phyloP scores from a whole-genome alignment of 2,797 vertebrate genomes.

The Microctenopoma stevenorrisi region DNA sequence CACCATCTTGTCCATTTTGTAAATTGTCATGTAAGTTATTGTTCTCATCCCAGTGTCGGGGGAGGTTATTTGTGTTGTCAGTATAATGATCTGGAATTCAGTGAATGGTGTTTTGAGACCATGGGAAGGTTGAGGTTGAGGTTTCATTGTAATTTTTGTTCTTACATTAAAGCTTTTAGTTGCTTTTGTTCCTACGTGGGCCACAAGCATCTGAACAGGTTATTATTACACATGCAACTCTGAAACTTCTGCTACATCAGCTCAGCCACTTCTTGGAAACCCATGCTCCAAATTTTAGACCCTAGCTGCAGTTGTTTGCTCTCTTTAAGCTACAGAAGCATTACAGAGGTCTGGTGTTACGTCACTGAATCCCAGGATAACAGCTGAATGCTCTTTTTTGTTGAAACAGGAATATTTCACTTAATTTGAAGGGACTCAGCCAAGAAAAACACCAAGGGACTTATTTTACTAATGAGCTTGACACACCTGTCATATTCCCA shows the following conservation, averaged over 20 bases:
- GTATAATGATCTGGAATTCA: constrained; percentile 31
- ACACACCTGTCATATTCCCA: background rate
- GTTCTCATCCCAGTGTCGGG: constrained; percentile 31
- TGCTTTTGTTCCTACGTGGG: background rate
- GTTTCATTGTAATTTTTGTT: constrained; percentile 7
- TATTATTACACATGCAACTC: background rate
- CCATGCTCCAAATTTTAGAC: background rate
- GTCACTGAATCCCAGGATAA: background rate
- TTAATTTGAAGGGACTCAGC: background rate
- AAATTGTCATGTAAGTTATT: constrained; percentile 23
- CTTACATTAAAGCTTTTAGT: background rate
- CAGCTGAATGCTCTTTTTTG: background rate
- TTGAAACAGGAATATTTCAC: constrained; percentile 1
- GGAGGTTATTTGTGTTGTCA: constrained; percentile 11
- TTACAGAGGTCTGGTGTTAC: background rate
- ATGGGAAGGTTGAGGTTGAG: constrained; percentile 54
- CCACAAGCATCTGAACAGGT: background rate
- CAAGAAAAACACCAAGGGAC: background rate
- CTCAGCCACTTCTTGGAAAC: background rate
- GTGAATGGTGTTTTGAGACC: constrained; percentile 33
- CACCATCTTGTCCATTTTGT: background rate
- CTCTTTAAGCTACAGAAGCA: background rate
- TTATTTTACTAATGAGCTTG: background rate
- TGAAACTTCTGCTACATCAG: background rate
- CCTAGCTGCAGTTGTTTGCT: background rate